Percentiles rank a stretch among this genome's conserved stretches.
These are phyloP conservation scores for Amazona finschi DNA, from an alignment of 2,797 vertebrate genomes.

Conservation along the genomic window DNA sequence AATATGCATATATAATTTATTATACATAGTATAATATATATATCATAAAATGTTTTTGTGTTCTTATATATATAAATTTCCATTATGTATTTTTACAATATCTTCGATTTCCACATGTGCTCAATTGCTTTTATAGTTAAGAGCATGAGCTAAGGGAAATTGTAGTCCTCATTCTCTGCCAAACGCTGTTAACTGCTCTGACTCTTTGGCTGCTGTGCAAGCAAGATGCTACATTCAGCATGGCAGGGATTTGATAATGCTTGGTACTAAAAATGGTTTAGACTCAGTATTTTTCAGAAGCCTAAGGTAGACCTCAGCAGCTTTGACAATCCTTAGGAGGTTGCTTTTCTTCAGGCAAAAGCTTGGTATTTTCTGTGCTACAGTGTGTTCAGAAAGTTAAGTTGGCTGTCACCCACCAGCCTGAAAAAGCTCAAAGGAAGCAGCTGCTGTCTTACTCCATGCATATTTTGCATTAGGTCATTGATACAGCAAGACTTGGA, in stretches of 20 bases:
- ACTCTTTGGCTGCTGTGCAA: neutral
- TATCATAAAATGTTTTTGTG: neutral
- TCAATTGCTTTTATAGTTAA: neutral
- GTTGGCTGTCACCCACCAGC: neutral
- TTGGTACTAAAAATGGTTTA: neutral
- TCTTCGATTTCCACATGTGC: neutral
- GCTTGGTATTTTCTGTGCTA: neutral
- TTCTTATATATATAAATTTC: neutral
- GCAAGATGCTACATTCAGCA: neutral
- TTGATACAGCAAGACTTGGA: neutral
- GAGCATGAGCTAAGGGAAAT: neutral
- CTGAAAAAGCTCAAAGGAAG: neutral
- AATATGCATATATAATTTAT: neutral
- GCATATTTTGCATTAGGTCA: neutral
- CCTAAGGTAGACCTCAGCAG: neutral
- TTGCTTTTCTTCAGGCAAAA: neutral
- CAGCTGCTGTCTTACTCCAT: neutral
- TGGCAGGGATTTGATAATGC: neutral
- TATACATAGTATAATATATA: neutral
- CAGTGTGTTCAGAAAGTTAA: neutral
- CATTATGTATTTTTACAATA: neutral
- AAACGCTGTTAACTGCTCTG: neutral
- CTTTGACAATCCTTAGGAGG: neutral
- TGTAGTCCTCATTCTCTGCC: neutral
- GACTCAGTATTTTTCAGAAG: fast-evolving